Evolutionary conservation across 2,888 invertebrate species (phyloP).

Genomic region (Callinectes sapidus): DNA sequence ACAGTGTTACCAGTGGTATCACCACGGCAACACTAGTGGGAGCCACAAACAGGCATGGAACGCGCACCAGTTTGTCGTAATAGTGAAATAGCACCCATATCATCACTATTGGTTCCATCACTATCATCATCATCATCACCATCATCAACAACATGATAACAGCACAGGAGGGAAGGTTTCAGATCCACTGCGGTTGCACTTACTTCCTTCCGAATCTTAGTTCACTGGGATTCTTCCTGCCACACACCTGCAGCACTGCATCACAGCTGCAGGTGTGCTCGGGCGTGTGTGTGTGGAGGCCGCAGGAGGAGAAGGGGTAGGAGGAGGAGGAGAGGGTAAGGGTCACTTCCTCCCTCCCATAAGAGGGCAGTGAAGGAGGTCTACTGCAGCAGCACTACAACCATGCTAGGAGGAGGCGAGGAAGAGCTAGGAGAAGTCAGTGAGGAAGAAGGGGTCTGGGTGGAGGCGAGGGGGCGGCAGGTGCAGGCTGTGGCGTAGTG

Average conservation of each 20-base stretch:
- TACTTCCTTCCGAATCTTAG: conserved; percentile 18
- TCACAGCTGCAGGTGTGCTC: neutral
- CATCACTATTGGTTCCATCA: neutral
- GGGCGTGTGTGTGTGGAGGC: neutral
- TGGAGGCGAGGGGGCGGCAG: conserved; percentile 64
- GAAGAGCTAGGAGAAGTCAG: conserved; percentile 65
- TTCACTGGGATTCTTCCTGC: neutral
- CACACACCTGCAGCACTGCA: neutral
- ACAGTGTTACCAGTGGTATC: neutral
- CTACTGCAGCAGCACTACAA: conserved; percentile 58
- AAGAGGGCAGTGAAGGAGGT: neutral
- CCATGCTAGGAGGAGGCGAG: conserved; percentile 53
- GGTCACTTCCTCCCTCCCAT: neutral
- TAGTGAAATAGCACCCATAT: conserved; percentile 28
- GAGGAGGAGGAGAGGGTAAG: neutral
- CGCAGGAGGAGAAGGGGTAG: neutral
- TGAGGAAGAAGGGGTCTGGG: conserved; percentile 68
- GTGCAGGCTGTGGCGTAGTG: conserved; percentile 68
- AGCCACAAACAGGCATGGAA: neutral
- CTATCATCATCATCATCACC: neutral
- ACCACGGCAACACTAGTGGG: neutral
- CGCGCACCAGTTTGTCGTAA: too few relatives aligned
- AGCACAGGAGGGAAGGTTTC: conserved; percentile 8
- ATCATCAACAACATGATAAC: neutral
- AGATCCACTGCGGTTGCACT: neutral